These are phyloP conservation scores for Lycaon pictus DNA, from an alignment of 2,113 vertebrate genomes.

Conservation along the genomic window DNA sequence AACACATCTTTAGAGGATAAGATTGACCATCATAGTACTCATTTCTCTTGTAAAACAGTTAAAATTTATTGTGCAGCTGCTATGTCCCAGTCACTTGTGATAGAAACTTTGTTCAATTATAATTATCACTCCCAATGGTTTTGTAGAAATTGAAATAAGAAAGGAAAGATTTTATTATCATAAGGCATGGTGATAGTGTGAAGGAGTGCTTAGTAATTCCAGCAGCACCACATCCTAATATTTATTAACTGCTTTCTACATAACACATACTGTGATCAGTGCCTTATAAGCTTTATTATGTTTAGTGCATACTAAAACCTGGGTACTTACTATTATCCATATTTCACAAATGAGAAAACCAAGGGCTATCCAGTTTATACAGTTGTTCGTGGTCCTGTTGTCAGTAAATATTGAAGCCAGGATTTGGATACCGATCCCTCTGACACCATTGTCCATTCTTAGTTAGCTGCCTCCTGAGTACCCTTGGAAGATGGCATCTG, in stretches of 20 bases:
- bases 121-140: not conserved
- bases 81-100: not conserved
- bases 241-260: not conserved
- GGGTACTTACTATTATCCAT: not conserved
- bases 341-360: not conserved
- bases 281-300: not conserved
- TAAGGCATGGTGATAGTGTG: not conserved
- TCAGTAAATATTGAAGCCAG: not conserved
- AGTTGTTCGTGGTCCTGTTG: not conserved
- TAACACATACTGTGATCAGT: not conserved
- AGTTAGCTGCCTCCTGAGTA: not conserved
- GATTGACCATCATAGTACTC: not conserved
- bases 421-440: not conserved
- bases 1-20: not conserved
- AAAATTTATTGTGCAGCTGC: not conserved
- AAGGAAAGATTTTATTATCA: not conserved
- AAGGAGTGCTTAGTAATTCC: not conserved
- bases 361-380: not conserved
- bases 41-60: not conserved
- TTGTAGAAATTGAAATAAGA: conserved; percentile 13
- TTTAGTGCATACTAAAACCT: not conserved
- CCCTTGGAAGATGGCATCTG: no score
- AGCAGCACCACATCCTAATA: not conserved
- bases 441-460: not conserved
- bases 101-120: not conserved